Evolutionary conservation across 1,140 invertebrate genomes (phyloP).

Genomic region (Leptonema lineaticorne): DNA sequence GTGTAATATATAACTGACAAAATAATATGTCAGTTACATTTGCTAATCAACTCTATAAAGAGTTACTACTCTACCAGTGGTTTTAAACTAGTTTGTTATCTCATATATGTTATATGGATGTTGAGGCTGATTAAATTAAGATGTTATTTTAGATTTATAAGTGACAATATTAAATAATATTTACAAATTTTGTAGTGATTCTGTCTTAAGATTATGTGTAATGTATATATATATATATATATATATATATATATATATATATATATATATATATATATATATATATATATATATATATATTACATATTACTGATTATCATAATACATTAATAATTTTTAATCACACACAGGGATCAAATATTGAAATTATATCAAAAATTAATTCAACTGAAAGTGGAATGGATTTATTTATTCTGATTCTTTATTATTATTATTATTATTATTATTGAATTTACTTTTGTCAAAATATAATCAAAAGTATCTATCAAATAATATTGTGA

Average conservation of each 20-base stretch:
- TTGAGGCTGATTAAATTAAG: constrained; percentile 42
- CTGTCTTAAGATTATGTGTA: background rate
- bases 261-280: too few relatives aligned
- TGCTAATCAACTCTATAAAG: too few relatives aligned
- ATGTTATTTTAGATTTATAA: constrained; percentile 35
- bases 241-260: too few relatives aligned
- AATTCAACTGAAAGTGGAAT: too few relatives aligned
- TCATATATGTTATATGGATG: constrained; percentile 33
- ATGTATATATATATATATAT: background rate
- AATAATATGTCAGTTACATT: too few relatives aligned
- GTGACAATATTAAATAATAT: constrained; percentile 30
- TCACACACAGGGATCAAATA: background rate
- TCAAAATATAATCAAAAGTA: too few relatives aligned
- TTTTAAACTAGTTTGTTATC: constrained; percentile 24
- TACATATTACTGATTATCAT: too few relatives aligned
- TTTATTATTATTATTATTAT: too few relatives aligned
- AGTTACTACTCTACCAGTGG: constrained; percentile 39
- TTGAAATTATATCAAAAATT: background rate
- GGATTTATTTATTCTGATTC: background rate
- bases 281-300: too few relatives aligned
- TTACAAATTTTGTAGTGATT: constrained; percentile 19
- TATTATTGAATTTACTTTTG: too few relatives aligned
- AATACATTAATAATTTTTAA: background rate
- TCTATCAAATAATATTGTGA: too few relatives aligned
- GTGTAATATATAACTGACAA: background rate